Percentiles rank a stretch among this genome's conserved stretches.
Evolutionary conservation across 2,888 invertebrate genomes (phyloP).

Genomic region (Blastobasis adustella): DNA sequence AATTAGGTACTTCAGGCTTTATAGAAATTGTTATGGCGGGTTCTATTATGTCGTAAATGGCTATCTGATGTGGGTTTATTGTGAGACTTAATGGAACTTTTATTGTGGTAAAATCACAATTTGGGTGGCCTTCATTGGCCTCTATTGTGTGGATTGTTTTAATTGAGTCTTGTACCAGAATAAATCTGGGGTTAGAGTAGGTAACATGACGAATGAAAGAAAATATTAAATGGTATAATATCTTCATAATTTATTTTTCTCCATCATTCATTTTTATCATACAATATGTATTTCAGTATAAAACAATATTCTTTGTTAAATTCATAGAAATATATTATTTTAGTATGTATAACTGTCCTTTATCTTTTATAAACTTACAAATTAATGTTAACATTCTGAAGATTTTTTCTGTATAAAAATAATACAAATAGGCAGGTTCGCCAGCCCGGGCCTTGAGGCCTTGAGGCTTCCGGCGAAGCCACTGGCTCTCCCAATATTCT

Average conservation of each 20-base stretch:
- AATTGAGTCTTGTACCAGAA: no score
- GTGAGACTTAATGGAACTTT: no score
- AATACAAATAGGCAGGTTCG: slow-evolving; percentile 54
- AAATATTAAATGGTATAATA: slow-evolving; percentile 65
- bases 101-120: no score
- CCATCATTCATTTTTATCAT: slow-evolving; percentile 54
- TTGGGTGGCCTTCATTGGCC: no score
- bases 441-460: slow-evolving; percentile 17
- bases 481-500: slow-evolving; percentile 19
- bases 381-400: slow-evolving; percentile 73
- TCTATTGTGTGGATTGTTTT: no score
- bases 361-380: slow-evolving; percentile 71
- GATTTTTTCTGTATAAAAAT: slow-evolving; percentile 70
- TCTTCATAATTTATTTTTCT: slow-evolving; percentile 70
- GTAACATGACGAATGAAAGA: slow-evolving; percentile 37
- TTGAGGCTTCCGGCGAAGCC: neutral
- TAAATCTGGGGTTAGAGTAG: no score
- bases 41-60: no score
- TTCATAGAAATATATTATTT: slow-evolving; percentile 74
- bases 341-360: slow-evolving; percentile 63
- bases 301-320: slow-evolving; percentile 75
- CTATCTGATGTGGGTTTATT: no score
- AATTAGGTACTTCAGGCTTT: no score
- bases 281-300: slow-evolving; percentile 71
- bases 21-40: no score